Conservation (phyloP, 2,113 vertebrate species). For the Mola mola region DNA sequence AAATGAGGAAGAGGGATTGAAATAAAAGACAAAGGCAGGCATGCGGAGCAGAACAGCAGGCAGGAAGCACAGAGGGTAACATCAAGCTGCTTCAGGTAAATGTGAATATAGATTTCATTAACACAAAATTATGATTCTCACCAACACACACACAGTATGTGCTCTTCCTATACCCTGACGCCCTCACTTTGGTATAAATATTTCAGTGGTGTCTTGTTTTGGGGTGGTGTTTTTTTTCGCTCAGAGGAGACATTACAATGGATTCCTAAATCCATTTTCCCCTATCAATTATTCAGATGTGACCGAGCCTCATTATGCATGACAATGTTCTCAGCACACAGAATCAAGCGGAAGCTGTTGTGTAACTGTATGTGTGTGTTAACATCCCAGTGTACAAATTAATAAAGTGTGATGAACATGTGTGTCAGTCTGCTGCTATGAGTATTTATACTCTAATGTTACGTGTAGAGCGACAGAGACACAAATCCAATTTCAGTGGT, state of each 20-base stretch:
- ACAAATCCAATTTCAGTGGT: not conserved
- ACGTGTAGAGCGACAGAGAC: no score
- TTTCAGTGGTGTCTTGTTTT: slow-evolving; percentile 69
- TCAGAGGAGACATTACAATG: slow-evolving; percentile 70
- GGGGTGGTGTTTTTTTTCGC: slow-evolving; percentile 61
- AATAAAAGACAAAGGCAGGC: no score
- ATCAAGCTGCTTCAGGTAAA: slow-evolving; percentile 30
- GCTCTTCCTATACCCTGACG: not conserved
- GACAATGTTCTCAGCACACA: slow-evolving; percentile 49
- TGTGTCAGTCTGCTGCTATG: no score
- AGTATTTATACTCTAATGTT: no score
- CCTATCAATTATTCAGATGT: slow-evolving; percentile 73
- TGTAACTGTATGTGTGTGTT: not conserved
- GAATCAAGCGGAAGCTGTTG: slow-evolving; percentile 18
- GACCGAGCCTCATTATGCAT: slow-evolving; percentile 67
- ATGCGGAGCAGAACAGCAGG: slow-evolving; percentile 1
- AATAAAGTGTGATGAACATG: no score
- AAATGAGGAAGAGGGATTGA: not conserved
- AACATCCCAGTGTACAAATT: no score
- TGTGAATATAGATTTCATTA: slow-evolving; percentile 64
- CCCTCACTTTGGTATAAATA: slow-evolving; percentile 26
- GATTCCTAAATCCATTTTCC: slow-evolving; percentile 71
- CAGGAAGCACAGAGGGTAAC: slow-evolving; percentile 49
- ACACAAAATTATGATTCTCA: slow-evolving; percentile 37
- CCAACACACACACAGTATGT: slow-evolving; percentile 8